Base-by-base conservation (phyloP, 2,113 vertebrate genomes). In the Hucho hucho region DNA sequence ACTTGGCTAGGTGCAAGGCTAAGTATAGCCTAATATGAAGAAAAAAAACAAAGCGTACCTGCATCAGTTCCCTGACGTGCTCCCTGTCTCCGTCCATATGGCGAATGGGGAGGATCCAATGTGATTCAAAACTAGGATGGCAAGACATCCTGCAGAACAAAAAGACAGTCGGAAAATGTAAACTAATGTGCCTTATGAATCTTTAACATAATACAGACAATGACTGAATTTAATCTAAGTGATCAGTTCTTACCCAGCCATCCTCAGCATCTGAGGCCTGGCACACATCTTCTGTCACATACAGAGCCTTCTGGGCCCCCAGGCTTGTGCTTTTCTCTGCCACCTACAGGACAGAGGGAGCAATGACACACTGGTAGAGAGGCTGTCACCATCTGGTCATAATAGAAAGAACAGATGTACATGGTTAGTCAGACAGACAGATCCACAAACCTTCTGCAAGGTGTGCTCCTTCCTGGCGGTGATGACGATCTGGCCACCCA, bases 51-150 rank as follows among this genome's bases (percentile, higher is more conserved):
- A 80, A 79, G 70, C 67, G 79, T 86, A 95, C 92, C 93, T 95
- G 93, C 91, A 93, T 77, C 68, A 95, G 87, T 91, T 91, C 89
- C 73, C 82, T 82, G 0, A 88, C 86, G 1, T 90, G 87, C 1
- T 88, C 88, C 43, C 88, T 3, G 11, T 92, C 86, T 68, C 87
- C 88, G 1, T 59, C 89, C 90, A 89, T 81, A 86, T 83, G 78
- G 82, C 81, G 70, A 93, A 90, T 14, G 77, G 74, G 20, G 70
- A 86, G 0, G 4, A 1, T 6, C 93, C 92, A 0, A 94, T 77
- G 80, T 94, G 94, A 77, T 93, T 94, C 76, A 94, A 29, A 71
- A 94, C 91, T 1, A 94, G 79, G 73, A 89, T 93, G 72, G 93
- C 93, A 87, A 93, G 81, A 5, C 92, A 91, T 4, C 91, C 93